Base-by-base conservation (phyloP, 2,888 invertebrate species). In the Lacanobia oleracea region DNA sequence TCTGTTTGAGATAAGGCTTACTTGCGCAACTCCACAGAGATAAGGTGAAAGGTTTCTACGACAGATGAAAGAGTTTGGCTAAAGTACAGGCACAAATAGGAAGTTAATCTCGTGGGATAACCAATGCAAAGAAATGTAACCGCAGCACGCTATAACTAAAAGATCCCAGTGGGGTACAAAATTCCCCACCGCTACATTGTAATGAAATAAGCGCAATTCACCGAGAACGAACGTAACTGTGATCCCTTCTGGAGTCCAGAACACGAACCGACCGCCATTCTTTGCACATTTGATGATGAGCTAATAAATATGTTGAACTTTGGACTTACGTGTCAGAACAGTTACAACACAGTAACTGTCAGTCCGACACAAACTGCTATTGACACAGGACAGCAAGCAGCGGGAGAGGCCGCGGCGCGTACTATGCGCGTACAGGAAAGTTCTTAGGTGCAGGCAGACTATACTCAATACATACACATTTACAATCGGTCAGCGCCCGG, bases 391-490 rank as follows among this genome's bases (percentile, higher is more conserved):
- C 62, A 40, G 64, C 67, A 53, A 40, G 43, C 67, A 67, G 45
- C 48, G 57, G 48, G 33, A 12, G n/a, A 48, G 16, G 50, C 54
- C 60, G 45, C 43, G 51, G 21, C n/a, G 4, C 62, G 7, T 50
- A n/a, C 64, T 54, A 48, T 60, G 12, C 1, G 23, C 12, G n/a
- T 23, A 50, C 21, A 73, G 45, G 65, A 62, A 57, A 78, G 18
- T 53, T 57, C 7, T 45, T 16, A n/a, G n/a, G n/a, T n/a, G n/a
- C n/a, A n/a, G n/a, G n/a, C 8, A 57, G 37, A 53, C 60, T 33
- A 27, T 62, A 21, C 48, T 65, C 50, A 2, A 43, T 43, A 43
- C 43, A 63, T 78, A 73, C 59, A 62, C 69, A 79, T 60, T 68
- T 69, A 79, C 56, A 66, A 43, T 63, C 53, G 50, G 68, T 64